Conservation (phyloP, 2,888 invertebrate genomes). For the Thymelicus lineola region DNA sequence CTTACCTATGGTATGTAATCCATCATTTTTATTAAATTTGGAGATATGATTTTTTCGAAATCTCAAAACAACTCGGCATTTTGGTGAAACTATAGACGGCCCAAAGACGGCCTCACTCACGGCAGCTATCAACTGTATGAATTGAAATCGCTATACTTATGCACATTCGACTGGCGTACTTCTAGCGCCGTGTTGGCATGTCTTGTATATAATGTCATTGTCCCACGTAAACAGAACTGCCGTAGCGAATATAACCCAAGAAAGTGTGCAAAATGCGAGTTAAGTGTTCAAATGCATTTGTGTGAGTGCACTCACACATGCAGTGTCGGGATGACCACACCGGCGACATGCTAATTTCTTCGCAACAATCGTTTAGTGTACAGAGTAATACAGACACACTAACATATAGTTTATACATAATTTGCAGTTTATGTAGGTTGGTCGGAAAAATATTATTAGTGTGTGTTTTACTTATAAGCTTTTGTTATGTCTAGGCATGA, state of each 20-base stretch:
- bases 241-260: constrained; percentile 11
- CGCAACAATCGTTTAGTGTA: constrained; percentile 45
- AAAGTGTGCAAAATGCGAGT: constrained; percentile 27
- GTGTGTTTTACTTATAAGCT: constrained; percentile 21
- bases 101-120: too few species aligned
- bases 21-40: too few species aligned
- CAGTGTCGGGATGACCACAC: constrained; percentile 52
- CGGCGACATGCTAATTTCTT: constrained; percentile 77
- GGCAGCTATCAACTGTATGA: too few species aligned
- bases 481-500: neutral
- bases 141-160: too few species aligned
- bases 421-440: constrained; percentile 33
- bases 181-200: too few species aligned
- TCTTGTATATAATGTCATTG: too few species aligned
- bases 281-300: constrained; percentile 30
- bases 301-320: constrained; percentile 38
- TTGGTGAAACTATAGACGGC: too few species aligned
- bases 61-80: too few species aligned
- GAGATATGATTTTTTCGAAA: too few species aligned
- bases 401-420: constrained; percentile 34
- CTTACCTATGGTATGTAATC: too few species aligned
- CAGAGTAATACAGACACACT: constrained; percentile 19
- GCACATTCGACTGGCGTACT: too few species aligned
- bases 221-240: constrained; percentile 1
- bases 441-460: constrained; percentile 17